These are phyloP conservation scores for Cirrhinus molitorella DNA, from an alignment of 2,797 vertebrate genomes.

Conservation along the genomic window DNA sequence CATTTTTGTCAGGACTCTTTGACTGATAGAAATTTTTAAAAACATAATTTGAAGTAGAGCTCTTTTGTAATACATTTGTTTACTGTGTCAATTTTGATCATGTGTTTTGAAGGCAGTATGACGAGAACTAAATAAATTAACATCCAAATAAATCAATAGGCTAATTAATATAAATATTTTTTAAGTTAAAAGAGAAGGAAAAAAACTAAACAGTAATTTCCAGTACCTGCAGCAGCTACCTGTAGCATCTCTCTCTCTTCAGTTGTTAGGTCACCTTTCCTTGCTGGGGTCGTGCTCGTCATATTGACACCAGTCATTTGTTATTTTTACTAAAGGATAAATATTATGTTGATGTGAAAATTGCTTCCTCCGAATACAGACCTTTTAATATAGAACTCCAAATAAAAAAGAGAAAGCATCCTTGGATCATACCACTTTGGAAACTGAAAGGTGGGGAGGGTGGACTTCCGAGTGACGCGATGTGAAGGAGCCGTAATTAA, in stretches of 20 bases:
- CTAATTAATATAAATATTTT: not conserved
- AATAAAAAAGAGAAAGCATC: slow-evolving; percentile 23
- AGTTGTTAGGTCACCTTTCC: slow-evolving; percentile 79
- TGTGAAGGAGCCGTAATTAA: not conserved
- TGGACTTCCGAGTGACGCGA: not conserved
- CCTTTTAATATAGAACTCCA: slow-evolving; percentile 24
- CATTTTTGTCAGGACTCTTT: not conserved
- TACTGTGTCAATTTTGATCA: not conserved
- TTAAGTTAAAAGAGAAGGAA: not conserved
- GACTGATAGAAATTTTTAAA: not conserved
- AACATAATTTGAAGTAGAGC: no score
- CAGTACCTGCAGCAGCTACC: slow-evolving; percentile 81
- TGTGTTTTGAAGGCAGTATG: no score
- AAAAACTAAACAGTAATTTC: not conserved
- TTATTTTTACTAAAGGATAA: not conserved
- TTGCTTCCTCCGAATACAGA: not conserved
- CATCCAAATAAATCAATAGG: not conserved
- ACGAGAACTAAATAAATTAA: no score
- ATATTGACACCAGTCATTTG: not conserved
- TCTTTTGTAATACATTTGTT: not conserved
- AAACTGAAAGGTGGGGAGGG: not conserved
- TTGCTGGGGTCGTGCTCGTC: slow-evolving; percentile 75
- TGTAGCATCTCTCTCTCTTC: slow-evolving; percentile 84
- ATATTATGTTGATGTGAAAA: not conserved
- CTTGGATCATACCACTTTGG: slow-evolving; percentile 46